A percentile compares a stretch with the other conserved stretches of the same genome.
Evolutionary conservation across 2,797 vertebrate species (phyloP).

Genomic region (Sebastes hubbsi): DNA sequence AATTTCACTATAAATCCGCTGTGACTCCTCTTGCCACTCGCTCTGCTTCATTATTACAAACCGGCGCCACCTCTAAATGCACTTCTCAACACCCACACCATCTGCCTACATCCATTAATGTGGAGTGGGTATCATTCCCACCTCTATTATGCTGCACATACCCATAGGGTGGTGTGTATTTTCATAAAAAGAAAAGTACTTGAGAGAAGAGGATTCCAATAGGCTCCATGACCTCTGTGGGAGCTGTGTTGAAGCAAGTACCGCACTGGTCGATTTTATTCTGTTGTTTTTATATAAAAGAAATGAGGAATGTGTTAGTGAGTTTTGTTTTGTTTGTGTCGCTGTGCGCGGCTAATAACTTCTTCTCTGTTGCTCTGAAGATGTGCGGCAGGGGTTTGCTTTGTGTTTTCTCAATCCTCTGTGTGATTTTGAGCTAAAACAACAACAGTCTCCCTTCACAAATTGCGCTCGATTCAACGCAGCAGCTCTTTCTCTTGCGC

Average conservation of each 20-base stretch:
- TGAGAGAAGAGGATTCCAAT: slow-evolving; percentile 18
- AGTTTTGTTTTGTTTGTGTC: slow-evolving; percentile 12
- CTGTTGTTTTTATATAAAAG: neutral
- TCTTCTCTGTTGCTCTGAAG: neutral
- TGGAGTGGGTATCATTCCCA: slow-evolving; percentile 40
- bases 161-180: slow-evolving; percentile 14
- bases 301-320: neutral
- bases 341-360: neutral
- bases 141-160: neutral
- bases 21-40: neutral
- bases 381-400: neutral
- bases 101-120: slow-evolving; percentile 60
- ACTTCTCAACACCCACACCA: slow-evolving; percentile 52
- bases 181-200: slow-evolving; percentile 31
- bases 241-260: neutral
- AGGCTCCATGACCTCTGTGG: slow-evolving; percentile 1
- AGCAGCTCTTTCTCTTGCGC: neutral
- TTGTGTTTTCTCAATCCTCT: slow-evolving; percentile 6
- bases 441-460: slow-evolving; percentile 21
- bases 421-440: slow-evolving; percentile 15
- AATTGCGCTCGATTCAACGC: slow-evolving; percentile 29
- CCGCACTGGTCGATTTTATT: neutral
- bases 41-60: slow-evolving; percentile 34
- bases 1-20: slow-evolving; percentile 5
- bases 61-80: slow-evolving; percentile 37